Evolutionary conservation across 2,113 vertebrate genomes (phyloP).

Genomic region (Anoplopoma fimbria): DNA sequence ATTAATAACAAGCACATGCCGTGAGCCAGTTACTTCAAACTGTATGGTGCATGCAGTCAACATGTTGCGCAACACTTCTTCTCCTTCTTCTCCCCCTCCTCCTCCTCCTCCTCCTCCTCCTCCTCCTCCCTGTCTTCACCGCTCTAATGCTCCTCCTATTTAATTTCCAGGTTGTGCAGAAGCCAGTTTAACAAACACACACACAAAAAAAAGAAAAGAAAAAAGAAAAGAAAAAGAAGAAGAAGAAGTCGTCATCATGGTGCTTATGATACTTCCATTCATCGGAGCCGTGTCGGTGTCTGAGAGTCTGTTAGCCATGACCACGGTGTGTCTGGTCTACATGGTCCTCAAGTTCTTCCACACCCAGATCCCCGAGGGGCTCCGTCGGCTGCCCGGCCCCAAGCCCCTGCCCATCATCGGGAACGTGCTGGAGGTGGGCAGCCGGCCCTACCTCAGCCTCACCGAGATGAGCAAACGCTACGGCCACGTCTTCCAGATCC

Average conservation of each 20-base stretch:
- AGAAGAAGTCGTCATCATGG: conserved; percentile 70
- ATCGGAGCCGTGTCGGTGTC: conserved; percentile 78
- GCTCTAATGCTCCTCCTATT: conserved; percentile 59
- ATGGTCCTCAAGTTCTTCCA: conserved; percentile 76
- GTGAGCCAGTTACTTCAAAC: not conserved
- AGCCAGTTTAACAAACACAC: conserved; percentile 23
- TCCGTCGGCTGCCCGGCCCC: conserved; percentile 88
- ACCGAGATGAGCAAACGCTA: conserved; percentile 86
- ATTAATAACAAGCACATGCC: not conserved
- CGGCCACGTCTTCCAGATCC: conserved; percentile 88
- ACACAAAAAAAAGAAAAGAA: conserved; percentile 6
- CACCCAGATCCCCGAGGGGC: conserved; percentile 82
- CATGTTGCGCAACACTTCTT: conserved; percentile 61
- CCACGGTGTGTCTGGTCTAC: conserved; percentile 81
- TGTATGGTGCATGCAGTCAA: conserved; percentile 36
- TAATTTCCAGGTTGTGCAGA: conserved; percentile 64
- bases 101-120: no score
- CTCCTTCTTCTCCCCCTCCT: conserved; percentile 40
- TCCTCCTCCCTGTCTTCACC: conserved; percentile 38
- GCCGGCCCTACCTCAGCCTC: conserved; percentile 86
- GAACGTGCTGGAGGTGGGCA: conserved; percentile 84
- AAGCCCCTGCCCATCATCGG: conserved; percentile 88
- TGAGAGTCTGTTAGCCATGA: conserved; percentile 83
- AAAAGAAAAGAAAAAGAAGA: not conserved
- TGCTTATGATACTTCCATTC: conserved; percentile 77